phyloP scores from a whole-genome alignment of 23 tunicate species.

The Clavelina lepadiformis region DNA sequence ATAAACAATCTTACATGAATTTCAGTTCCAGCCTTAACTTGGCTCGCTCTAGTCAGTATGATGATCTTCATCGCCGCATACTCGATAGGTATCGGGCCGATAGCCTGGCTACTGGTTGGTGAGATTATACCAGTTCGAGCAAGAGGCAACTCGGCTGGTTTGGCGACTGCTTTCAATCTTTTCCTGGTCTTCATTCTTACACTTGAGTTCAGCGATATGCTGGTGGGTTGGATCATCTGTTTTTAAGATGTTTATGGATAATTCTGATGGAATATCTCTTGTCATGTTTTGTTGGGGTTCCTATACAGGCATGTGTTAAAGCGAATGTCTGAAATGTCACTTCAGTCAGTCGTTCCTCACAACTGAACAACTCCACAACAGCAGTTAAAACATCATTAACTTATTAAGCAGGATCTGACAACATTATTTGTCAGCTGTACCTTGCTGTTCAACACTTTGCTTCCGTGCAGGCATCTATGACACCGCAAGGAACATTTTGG shows the following conservation, averaged over 20 bases:
- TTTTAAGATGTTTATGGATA: not conserved
- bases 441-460: too few species aligned
- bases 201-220: conserved; percentile 44
- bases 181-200: conserved; percentile 58
- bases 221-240: conserved; percentile 28
- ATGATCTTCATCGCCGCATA: conserved; percentile 69
- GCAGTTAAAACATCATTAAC: too few species aligned
- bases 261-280: not conserved
- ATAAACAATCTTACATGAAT: too few species aligned
- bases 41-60: conserved; percentile 73
- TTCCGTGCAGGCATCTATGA: conserved; percentile 48
- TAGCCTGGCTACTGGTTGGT: conserved; percentile 74
- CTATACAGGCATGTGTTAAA: too few species aligned
- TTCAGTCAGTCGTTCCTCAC: too few species aligned
- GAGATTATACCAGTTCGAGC: conserved; percentile 85
- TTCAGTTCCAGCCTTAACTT: conserved; percentile 25
- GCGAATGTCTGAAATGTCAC: too few species aligned
- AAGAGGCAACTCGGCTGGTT: conserved; percentile 57
- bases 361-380: too few species aligned
- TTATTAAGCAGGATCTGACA: too few species aligned
- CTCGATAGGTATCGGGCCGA: conserved; percentile 81
- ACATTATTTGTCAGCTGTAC: too few species aligned
- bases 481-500: conserved; percentile 86
- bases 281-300: not conserved
- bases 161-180: conserved; percentile 68